Percentiles rank a stretch among this genome's conserved stretches.
Evolutionary conservation across 2,113 vertebrate species (phyloP).

Genomic region (Heteronetta atricapilla): DNA sequence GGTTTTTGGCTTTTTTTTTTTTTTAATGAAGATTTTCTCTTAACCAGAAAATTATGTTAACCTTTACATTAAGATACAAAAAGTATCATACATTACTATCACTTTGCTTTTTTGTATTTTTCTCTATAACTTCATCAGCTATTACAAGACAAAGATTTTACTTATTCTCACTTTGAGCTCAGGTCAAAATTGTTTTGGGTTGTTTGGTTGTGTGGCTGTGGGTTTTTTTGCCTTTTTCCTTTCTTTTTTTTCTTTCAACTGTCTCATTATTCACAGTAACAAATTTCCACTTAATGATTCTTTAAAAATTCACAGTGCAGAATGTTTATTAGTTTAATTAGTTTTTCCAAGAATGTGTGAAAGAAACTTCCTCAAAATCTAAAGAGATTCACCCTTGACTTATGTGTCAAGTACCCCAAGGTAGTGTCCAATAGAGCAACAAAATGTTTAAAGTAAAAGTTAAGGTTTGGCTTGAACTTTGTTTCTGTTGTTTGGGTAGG

Average conservation of each 20-base stretch:
- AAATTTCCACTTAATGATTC: constrained; percentile 70
- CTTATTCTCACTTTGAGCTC: constrained; percentile 42
- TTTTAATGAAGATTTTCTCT: neutral
- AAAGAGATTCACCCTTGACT: neutral
- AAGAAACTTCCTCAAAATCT: constrained; percentile 49
- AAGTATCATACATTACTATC: neutral
- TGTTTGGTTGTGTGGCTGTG: neutral
- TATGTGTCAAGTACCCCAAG: neutral
- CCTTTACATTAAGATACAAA: neutral
- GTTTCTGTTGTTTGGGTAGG: neutral
- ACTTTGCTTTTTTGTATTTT: neutral
- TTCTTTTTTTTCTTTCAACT: constrained; percentile 35
- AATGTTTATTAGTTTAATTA: constrained; percentile 58
- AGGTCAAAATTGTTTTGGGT: constrained; percentile 15
- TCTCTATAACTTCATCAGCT: neutral
- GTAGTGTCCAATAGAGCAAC: neutral
- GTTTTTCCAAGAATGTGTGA: constrained; percentile 45
- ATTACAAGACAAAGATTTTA: neutral
- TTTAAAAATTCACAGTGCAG: constrained; percentile 64
- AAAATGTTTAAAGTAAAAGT: neutral
- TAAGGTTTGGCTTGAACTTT: neutral
- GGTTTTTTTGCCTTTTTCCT: neutral
- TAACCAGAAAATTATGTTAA: neutral
- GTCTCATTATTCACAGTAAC: constrained; percentile 73
- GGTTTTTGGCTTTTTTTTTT: neutral